Percentiles rank a stretch among this genome's conserved stretches.
Conservation (phyloP, 2,113 vertebrate genomes). For the Gallinago media region DNA sequence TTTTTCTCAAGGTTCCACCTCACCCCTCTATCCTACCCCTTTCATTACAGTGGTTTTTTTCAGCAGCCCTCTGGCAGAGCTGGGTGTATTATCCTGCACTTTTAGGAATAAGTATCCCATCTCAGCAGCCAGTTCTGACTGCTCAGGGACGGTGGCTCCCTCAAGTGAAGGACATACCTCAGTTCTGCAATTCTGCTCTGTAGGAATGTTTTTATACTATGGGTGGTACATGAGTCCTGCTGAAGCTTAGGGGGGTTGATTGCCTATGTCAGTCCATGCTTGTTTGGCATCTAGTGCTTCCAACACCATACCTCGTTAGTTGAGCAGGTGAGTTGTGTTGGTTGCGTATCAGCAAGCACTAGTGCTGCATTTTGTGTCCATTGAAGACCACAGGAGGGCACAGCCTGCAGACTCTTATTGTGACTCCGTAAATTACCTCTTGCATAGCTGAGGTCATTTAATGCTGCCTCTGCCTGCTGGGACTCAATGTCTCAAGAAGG, state of each 20-base stretch:
- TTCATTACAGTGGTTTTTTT: neutral
- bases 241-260: neutral
- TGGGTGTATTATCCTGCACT: neutral
- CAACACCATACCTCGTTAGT: fast-evolving
- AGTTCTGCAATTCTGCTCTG: neutral
- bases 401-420: neutral
- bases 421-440: neutral
- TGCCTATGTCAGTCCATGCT: neutral
- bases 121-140: neutral
- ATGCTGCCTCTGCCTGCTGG: neutral
- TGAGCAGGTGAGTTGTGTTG: neutral
- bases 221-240: neutral
- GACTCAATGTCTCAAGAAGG: neutral
- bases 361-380: fast-evolving
- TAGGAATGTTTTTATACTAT: neutral
- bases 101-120: neutral
- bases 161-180: neutral
- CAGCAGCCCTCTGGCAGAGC: neutral
- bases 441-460: neutral
- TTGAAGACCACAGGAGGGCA: neutral
- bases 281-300: neutral
- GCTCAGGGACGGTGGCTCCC: neutral
- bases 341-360: neutral
- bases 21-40: neutral
- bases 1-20: neutral